These are phyloP conservation scores for Graphium colonna DNA, from an alignment of 2,888 invertebrate genomes.

Conservation along the genomic window DNA sequence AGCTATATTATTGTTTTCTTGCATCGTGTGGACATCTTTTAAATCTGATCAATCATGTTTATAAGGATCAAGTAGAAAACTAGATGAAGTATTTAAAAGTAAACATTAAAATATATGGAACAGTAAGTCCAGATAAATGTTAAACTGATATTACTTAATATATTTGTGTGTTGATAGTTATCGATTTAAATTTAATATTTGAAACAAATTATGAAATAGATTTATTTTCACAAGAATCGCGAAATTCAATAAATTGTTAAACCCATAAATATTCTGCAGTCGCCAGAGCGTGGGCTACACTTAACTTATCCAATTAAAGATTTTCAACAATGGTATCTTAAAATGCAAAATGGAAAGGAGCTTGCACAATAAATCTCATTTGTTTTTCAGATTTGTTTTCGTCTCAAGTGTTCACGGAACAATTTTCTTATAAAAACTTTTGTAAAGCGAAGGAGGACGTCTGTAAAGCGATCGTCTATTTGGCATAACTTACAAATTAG, in stretches of 20 bases:
- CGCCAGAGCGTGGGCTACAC: not conserved
- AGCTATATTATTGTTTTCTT: too few species aligned
- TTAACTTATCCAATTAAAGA: constrained; percentile 14
- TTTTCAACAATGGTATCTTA: constrained; percentile 2
- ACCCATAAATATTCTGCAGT: not conserved
- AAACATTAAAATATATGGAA: too few species aligned
- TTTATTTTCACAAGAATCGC: not conserved
- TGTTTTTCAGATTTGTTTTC: constrained; percentile 15
- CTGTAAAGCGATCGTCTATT: constrained; percentile 2
- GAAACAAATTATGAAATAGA: not conserved
- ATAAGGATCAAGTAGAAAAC: too few species aligned
- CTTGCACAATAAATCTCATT: constrained; percentile 16
- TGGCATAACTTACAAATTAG: too few species aligned
- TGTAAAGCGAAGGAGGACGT: not conserved
- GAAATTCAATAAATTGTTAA: not conserved
- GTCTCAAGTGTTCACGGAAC: constrained; percentile 11
- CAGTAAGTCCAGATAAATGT: too few species aligned
- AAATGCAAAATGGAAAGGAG: constrained; percentile 15
- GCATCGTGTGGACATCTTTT: too few species aligned
- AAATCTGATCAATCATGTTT: too few species aligned
- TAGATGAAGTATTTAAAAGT: too few species aligned
- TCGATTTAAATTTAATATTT: not conserved
- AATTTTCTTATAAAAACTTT: constrained; percentile 12
- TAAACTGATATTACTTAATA: too few species aligned
- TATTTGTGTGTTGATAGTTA: too few species aligned